phyloP scores from a whole-genome alignment of 1,140 invertebrate species.

The Calycopis cecrops region DNA sequence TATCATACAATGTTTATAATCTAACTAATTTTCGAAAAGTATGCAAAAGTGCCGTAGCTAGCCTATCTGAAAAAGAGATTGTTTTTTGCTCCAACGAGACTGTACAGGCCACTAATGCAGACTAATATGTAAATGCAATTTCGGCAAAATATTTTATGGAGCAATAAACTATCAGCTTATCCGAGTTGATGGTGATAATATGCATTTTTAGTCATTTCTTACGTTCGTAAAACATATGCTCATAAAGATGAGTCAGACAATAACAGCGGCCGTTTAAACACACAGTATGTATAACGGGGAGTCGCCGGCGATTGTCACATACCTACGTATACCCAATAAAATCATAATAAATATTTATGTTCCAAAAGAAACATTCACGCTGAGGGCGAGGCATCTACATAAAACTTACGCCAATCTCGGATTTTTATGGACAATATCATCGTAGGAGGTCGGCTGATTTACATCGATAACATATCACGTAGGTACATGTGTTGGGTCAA shows the following conservation, averaged over 20 bases:
- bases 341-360: constrained; percentile 4
- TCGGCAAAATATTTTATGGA: no score
- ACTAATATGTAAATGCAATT: no score
- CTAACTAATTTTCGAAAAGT: no score
- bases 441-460: constrained; percentile 5
- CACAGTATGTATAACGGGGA: constrained; percentile 3
- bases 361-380: background rate
- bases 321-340: background rate
- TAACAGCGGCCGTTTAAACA: background rate
- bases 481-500: constrained; percentile 29
- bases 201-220: no score
- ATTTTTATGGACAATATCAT: constrained; percentile 5
- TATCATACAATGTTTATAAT: no score
- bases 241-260: no score
- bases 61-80: no score
- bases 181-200: no score
- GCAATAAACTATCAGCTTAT: no score
- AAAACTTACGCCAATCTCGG: background rate
- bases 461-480: constrained; percentile 3
- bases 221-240: no score
- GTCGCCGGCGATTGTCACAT: constrained; percentile 3
- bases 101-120: no score
- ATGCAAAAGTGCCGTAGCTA: no score
- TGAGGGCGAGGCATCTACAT: background rate
- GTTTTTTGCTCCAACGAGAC: background rate